A percentile compares a stretch with the other conserved stretches of the same genome.
Conservation (phyloP, 2,888 invertebrate genomes). For the Stenodera caucasica region DNA sequence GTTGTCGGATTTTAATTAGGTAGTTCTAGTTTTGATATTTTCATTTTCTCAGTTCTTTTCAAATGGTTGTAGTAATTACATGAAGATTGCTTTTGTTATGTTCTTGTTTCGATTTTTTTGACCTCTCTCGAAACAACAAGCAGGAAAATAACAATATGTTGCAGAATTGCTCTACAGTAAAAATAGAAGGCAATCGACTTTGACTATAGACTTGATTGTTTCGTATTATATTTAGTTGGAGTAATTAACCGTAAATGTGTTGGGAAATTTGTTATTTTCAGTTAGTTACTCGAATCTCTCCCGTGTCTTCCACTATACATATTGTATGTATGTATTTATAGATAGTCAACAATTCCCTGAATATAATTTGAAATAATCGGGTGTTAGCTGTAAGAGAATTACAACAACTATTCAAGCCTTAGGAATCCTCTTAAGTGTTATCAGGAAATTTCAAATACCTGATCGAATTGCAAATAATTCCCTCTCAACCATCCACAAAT, state of each 20-base stretch:
- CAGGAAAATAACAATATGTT: neutral
- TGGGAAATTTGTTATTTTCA: neutral
- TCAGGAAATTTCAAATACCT: neutral
- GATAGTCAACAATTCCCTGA: neutral
- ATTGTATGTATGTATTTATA: neutral
- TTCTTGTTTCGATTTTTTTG: neutral
- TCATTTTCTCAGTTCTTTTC: neutral
- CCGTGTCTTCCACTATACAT: neutral
- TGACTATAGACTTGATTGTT: neutral
- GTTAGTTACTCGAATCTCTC: neutral
- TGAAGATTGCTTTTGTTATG: neutral
- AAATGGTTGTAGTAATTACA: neutral
- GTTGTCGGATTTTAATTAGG: too few species aligned
- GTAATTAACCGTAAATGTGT: neutral
- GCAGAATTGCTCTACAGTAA: neutral
- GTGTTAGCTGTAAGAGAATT: neutral
- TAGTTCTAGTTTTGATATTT: too few species aligned
- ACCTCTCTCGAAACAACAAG: neutral
- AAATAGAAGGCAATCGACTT: neutral
- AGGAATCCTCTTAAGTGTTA: neutral
- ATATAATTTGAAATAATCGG: neutral
- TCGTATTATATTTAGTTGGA: neutral
- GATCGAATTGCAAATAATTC: neutral
- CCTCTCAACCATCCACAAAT: too few species aligned
- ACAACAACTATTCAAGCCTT: neutral